Evolutionary conservation across 2,113 vertebrate genomes (phyloP), one percentile per base, ranked within the genome.

Genomic region (Ophiodon elongatus): DNA sequence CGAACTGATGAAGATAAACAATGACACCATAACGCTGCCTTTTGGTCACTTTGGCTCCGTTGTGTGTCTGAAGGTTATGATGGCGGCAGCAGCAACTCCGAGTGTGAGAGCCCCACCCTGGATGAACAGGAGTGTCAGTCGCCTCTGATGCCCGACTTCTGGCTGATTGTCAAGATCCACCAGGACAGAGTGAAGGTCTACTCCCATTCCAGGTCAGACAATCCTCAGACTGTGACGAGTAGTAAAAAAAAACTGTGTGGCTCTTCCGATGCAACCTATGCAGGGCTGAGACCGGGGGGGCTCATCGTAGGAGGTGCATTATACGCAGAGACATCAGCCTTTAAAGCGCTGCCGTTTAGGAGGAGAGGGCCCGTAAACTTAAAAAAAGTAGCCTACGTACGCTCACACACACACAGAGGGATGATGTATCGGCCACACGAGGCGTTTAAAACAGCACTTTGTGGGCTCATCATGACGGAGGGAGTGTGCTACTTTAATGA

Each of bases 21-120:
- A 25, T 9, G 6, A 43, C 14, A 8, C 50, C 0, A 8, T 41
- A 0, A 73, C 27, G 7, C 60, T 4, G 6, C 25, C 47, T 52
- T n/a, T 27, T 29, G 1, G 1, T 15, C 25, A 8, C 25, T 75
- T 8, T 50, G 11, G 19, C 8, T 33, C 1, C 19, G 9, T 25
- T 80, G 39, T 62, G 43, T 74, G 8, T 82, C 56, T 80, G 33
- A 89, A 99, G 98, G 98, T 83, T 99, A 99, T 0, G 98, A 99
- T 31, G 98, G 97, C 0, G 98, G 97, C 80, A 99, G 98, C 95
- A 98, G 98, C 70, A 98, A 98, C 86, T 99, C 97, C 0, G 98
- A 99, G 82, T 98, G 97, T 3, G 98, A 99, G 64, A 97, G 97
- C 76, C 96, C 97, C 0, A 91, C 87, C 2, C 90, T 95, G 85